phyloP scores from a whole-genome alignment of 2,888 invertebrate species.

The Drosophila meridiana region DNA sequence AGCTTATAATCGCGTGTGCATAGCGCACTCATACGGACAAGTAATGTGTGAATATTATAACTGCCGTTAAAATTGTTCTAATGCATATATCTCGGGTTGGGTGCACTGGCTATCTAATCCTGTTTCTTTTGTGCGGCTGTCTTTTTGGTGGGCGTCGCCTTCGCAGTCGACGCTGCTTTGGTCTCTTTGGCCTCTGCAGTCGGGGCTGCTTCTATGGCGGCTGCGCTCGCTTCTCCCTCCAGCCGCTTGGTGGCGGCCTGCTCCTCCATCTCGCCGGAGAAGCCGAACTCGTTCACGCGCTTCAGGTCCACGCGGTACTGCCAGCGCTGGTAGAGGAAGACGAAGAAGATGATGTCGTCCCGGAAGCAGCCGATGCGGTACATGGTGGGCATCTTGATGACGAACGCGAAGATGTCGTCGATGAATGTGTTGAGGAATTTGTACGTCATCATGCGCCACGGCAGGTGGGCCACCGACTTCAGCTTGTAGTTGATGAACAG shows the following conservation, averaged over 20 bases:
- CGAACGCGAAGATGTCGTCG: slow-evolving; percentile 99
- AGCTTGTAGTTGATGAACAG: slow-evolving; percentile 99
- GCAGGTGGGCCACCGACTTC: slow-evolving; percentile 99
- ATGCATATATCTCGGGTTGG: slow-evolving; percentile 23
- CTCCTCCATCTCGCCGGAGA: slow-evolving; percentile 93
- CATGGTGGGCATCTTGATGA: slow-evolving; percentile 99
- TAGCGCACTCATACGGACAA: slow-evolving; percentile 9
- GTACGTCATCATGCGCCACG: slow-evolving; percentile 99
- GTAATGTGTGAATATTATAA: slow-evolving; percentile 22
- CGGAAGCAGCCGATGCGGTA: slow-evolving; percentile 99
- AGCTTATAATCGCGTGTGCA: slow-evolving; percentile 12
- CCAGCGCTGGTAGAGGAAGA: slow-evolving; percentile 99
- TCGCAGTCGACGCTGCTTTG: slow-evolving; percentile 15
- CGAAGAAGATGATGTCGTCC: slow-evolving; percentile 99
- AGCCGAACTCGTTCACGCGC: slow-evolving; percentile 99
- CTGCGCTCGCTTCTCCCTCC: slow-evolving; percentile 26
- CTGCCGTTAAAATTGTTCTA: slow-evolving; percentile 56
- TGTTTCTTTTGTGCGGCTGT: slow-evolving; percentile 82
- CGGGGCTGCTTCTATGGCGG: slow-evolving; percentile 52
- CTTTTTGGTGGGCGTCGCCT: slow-evolving; percentile 64
- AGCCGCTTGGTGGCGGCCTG: slow-evolving; percentile 66
- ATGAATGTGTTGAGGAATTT: slow-evolving; percentile 99
- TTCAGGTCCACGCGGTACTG: slow-evolving; percentile 98
- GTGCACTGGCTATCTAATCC: slow-evolving; percentile 71
- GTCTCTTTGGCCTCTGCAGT: neutral